Conservation (phyloP, 2,113 vertebrate genomes). For the Tychaedon coryphoeus region DNA sequence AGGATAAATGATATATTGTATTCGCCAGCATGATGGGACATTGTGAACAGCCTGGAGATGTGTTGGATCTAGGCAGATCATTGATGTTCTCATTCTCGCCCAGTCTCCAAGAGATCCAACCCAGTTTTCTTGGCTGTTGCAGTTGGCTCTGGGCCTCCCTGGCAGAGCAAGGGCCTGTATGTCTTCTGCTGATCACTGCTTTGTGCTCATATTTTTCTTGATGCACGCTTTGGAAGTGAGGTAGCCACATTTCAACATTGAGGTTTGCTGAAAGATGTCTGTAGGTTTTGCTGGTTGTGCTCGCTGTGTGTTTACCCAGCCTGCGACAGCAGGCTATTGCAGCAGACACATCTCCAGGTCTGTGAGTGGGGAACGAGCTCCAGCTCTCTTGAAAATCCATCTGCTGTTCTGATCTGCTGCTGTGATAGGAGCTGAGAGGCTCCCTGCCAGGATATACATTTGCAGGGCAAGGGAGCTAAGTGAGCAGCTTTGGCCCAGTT, state of each 20-base stretch:
- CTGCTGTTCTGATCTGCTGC: slow-evolving; percentile 40
- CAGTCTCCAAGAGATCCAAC: background rate
- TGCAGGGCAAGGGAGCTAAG: background rate
- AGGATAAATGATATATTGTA: background rate
- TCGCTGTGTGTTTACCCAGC: background rate
- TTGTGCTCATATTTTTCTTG: background rate
- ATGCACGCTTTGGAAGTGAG: slow-evolving; percentile 38
- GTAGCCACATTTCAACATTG: slow-evolving; percentile 36
- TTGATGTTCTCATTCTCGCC: background rate
- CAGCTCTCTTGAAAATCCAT: slow-evolving; percentile 39
- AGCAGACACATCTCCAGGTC: background rate
- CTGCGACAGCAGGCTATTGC: background rate
- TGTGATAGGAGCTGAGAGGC: slow-evolving; percentile 32
- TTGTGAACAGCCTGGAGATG: background rate
- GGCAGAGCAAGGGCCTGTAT: background rate
- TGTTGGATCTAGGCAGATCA: background rate
- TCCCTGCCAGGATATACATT: slow-evolving; percentile 18
- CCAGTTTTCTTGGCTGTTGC: slow-evolving; percentile 36
- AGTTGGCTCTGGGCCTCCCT: slow-evolving; percentile 31
- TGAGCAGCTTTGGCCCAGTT: background rate
- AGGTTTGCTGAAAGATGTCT: slow-evolving; percentile 42
- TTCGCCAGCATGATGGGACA: background rate
- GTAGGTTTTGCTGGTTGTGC: background rate
- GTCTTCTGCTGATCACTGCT: slow-evolving; percentile 18
- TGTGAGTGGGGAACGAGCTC: background rate